These are phyloP conservation scores for Phyto melanocephala DNA, from an alignment of 2,888 invertebrate species.

Conservation along the genomic window DNA sequence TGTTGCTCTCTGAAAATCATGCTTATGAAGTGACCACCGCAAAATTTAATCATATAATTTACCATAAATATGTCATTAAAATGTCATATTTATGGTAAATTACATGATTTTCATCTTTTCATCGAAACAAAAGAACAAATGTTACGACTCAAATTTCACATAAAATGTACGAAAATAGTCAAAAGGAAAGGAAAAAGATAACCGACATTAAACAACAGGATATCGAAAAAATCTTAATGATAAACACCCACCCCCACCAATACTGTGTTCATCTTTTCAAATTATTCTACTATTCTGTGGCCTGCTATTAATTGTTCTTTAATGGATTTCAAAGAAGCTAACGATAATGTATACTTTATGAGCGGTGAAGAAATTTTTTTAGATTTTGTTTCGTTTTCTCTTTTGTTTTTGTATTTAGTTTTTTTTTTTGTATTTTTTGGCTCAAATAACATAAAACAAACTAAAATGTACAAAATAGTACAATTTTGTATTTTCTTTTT, in stretches of 20 bases:
- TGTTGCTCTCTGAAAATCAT: background rate
- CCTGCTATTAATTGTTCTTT: constrained; percentile 54
- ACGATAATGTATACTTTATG: constrained; percentile 29
- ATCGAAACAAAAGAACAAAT: background rate
- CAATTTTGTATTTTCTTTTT: constrained; percentile 6
- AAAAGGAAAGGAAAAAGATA: background rate
- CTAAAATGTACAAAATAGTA: constrained; percentile 40
- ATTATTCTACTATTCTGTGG: background rate
- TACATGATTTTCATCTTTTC: background rate
- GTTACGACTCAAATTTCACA: constrained; percentile 27
- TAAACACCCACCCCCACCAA: background rate
- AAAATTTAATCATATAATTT: constrained; percentile 24
- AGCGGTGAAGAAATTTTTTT: background rate
- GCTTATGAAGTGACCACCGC: background rate
- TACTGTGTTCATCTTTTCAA: background rate
- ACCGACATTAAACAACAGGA: constrained; percentile 37
- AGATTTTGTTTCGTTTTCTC: background rate
- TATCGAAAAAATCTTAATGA: constrained; percentile 30
- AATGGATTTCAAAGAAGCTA: constrained; percentile 35
- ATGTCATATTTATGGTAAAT: background rate
- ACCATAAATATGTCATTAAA: constrained; percentile 8
- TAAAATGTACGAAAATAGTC: constrained; percentile 1
- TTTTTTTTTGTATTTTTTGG: constrained; percentile 36
- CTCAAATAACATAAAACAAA: constrained; percentile 53
- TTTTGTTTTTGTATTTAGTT: background rate